These are phyloP conservation scores for Desmophyllum pertusum DNA, from an alignment of 92 coral and sea anemone genomes.

Conservation along the genomic window DNA sequence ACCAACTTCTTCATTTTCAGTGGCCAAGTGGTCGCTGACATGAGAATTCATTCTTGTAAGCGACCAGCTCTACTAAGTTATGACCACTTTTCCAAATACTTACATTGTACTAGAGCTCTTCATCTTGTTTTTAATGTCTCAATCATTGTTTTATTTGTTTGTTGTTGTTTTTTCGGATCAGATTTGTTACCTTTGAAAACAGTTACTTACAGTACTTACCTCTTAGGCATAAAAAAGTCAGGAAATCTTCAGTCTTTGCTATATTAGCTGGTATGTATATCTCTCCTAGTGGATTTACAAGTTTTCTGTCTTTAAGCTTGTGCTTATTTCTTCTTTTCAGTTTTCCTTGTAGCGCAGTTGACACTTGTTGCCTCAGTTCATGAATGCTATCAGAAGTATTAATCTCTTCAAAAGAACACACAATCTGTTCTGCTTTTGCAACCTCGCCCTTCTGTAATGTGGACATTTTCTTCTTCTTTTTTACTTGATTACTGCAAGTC, in stretches of 20 bases:
- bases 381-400: background rate
- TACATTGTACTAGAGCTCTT: no score
- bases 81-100: no score
- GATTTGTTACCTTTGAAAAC: background rate
- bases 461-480: background rate
- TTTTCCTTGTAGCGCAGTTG: conserved; percentile 20
- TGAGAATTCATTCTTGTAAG: no score
- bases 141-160: background rate
- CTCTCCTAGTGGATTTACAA: conserved; percentile 50
- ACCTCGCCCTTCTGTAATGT: background rate
- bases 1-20: no score
- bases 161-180: background rate
- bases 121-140: no score
- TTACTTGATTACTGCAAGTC: background rate
- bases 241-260: conserved; percentile 97
- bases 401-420: background rate
- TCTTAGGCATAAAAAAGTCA: conserved; percentile 90
- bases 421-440: background rate
- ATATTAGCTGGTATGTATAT: conserved; percentile 62
- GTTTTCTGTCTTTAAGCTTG: conserved; percentile 27
- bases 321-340: background rate
- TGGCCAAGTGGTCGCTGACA: no score
- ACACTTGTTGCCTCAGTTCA: background rate
- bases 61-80: no score
- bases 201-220: no score